Evolutionary conservation across 92 coral and sea anemone genomes (phyloP).

Genomic region (Micromussa lordhowensis): DNA sequence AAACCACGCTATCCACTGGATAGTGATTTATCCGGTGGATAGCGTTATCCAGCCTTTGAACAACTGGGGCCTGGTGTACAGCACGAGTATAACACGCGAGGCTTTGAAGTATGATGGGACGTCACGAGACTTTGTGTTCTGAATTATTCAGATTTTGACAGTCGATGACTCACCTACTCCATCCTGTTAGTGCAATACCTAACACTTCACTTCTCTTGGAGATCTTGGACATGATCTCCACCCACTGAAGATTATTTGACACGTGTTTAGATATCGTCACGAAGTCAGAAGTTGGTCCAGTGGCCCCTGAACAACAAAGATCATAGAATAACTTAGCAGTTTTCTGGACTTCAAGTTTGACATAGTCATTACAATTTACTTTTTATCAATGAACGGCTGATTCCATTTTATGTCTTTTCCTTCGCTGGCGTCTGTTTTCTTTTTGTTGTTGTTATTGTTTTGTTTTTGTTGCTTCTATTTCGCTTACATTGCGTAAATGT

Average conservation of each 20-base stretch:
- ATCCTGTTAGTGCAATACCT: constrained; percentile 94
- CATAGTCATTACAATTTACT: not conserved
- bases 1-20: too few species aligned
- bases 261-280: constrained; percentile 90
- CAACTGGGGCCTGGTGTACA: too few species aligned
- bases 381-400: not conserved
- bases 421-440: not conserved
- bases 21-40: too few species aligned
- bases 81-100: not conserved
- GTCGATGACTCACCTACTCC: constrained; percentile 80
- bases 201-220: constrained; percentile 72
- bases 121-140: not conserved
- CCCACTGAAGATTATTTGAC: constrained; percentile 89
- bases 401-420: not conserved
- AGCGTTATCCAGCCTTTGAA: too few species aligned
- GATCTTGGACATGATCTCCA: constrained; percentile 71
- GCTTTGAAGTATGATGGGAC: not conserved
- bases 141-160: not conserved
- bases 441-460: too few species aligned
- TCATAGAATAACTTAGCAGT: not conserved
- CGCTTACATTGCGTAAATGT: too few species aligned
- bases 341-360: not conserved
- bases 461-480: too few species aligned
- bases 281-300: constrained; percentile 74
- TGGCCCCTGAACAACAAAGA: constrained; percentile 67